A percentile compares a stretch with the other conserved stretches of the same genome.
Evolutionary conservation across 2,888 invertebrate species (phyloP).

Genomic region (Eilema caniola): DNA sequence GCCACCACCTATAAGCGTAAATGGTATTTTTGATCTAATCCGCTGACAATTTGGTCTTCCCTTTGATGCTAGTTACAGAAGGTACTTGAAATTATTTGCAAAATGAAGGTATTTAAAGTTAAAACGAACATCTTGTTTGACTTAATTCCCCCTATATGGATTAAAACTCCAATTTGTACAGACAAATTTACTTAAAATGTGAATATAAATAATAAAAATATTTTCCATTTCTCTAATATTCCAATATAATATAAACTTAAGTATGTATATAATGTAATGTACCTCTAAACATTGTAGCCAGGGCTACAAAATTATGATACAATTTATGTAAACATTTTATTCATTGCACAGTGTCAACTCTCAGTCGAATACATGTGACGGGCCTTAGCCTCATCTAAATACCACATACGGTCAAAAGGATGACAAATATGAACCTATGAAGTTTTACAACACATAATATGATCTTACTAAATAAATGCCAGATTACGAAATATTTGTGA

Average conservation of each 20-base stretch:
- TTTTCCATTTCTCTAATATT: constrained; percentile 44
- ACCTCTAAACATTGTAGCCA: constrained; percentile 40
- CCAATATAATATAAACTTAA: constrained; percentile 47
- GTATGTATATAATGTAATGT: constrained; percentile 45
- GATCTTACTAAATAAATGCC: constrained; percentile 69
- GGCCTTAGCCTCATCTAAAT: constrained; percentile 27
- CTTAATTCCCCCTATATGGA: constrained; percentile 49
- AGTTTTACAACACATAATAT: constrained; percentile 48
- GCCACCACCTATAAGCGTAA: constrained; percentile 67
- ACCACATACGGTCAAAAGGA: constrained; percentile 40
- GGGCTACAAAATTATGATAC: constrained; percentile 49
- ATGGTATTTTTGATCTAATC: constrained; percentile 44
- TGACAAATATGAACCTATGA: constrained; percentile 46
- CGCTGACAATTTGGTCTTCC: constrained; percentile 46
- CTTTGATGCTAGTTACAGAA: constrained; percentile 60
- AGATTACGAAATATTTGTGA: constrained; percentile 55
- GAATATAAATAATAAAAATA: constrained; percentile 50
- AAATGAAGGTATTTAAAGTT: constrained; percentile 50
- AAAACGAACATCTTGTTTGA: constrained; percentile 50
- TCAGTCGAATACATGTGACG: constrained; percentile 21
- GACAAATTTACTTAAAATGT: constrained; percentile 44
- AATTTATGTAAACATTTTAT: constrained; percentile 43
- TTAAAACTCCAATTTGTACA: constrained; percentile 52
- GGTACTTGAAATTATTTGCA: constrained; percentile 53
- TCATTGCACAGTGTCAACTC: constrained; percentile 30